Evolutionary conservation across 1,140 invertebrate genomes (phyloP), one percentile per base, ranked within the genome.

Genomic region (Yoshiicerus persimilis): DNA sequence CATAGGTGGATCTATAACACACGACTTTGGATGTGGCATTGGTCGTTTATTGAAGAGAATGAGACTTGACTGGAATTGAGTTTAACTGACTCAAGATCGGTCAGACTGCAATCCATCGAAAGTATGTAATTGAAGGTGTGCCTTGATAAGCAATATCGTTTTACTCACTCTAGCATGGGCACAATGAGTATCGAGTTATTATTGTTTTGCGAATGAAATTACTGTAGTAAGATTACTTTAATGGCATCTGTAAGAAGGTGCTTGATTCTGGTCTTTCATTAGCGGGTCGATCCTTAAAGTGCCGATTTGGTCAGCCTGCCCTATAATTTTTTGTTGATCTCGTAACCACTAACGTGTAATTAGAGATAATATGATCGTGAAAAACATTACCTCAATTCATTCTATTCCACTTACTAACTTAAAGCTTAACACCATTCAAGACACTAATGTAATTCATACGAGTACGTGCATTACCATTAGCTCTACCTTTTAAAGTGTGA

Each of bases 271-370:
- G 62, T 88, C 90, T 90, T 90, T 90, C 88, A 90, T 90, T 90
- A 90, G 88, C 87, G 87, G 88, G 88, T 87, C 62, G 70, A 64
- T 36, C 70, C 80, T 89, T 88, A 88, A 90, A 90, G 89, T 90
- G 90, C 90, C 90, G 90, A 90, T 88, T 87, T 87, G 66, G 39
- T 23, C 41, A 36, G 16, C 39, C 23, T 70, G n/a, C 88, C 84
- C 86, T 89, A 87, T 90, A 89, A 89, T 88, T 90, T 89, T 85
- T 90, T 88, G 85, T 88, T 89, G 90, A 90, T 90, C 88, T 89
- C 86, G 80, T 88, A 88, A 84, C 77, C 39, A 86, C 85, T 38
- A 90, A 88, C 88, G 41, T 89, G 87, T 90, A 89, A 90, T 90
- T 90, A 90, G 34, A 86, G 84, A 88, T 90, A 90, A 90, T 90